Conservation (phyloP, 2,113 vertebrate genomes). For the Suricata suricatta region DNA sequence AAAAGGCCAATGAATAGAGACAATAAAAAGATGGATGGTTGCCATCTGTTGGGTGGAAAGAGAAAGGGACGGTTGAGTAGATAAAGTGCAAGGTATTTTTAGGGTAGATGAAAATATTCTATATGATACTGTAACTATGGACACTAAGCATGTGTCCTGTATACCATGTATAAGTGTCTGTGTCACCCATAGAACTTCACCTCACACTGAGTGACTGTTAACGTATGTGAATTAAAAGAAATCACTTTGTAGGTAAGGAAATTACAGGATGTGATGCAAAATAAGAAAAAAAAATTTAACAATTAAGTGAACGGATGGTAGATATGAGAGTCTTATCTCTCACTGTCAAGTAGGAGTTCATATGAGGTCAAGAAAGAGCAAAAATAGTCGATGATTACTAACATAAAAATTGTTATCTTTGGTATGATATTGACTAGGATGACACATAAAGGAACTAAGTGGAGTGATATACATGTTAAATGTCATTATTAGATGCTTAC, state of each 20-base stretch:
- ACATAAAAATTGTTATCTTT: not conserved
- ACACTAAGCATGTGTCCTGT: not conserved
- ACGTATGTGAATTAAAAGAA: not conserved
- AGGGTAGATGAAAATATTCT: not conserved
- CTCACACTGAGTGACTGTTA: not conserved
- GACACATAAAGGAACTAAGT: not conserved
- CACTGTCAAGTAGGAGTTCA: not conserved
- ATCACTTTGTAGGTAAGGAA: not conserved
- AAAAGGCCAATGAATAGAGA: not conserved
- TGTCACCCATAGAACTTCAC: not conserved
- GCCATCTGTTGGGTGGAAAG: not conserved
- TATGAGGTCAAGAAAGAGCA: not conserved
- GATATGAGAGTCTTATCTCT: not conserved
- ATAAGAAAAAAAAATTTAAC: not conserved
- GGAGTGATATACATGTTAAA: not conserved
- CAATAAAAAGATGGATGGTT: not conserved
- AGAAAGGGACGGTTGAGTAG: not conserved
- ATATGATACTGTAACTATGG: not conserved
- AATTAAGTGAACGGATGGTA: not conserved
- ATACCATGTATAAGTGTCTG: too few species aligned
- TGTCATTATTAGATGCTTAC: not conserved
- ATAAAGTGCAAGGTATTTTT: not conserved
- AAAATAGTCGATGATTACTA: not conserved
- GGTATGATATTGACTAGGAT: too few species aligned
- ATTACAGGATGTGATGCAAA: not conserved